Conservation (phyloP, 2,797 vertebrate species). For the Spondyliosoma cantharus region DNA sequence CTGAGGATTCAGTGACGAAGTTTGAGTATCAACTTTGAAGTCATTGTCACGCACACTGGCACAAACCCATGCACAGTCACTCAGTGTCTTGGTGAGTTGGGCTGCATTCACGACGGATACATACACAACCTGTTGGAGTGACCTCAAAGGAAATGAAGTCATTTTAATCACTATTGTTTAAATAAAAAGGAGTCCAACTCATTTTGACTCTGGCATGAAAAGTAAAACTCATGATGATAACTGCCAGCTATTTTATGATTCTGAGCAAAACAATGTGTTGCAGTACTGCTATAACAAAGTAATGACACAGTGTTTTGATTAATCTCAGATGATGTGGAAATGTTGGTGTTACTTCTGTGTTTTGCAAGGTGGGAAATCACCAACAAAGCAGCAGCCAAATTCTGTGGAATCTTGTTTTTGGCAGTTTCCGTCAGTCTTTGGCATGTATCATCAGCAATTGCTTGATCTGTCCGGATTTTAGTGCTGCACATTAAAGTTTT, state of each 20-base stretch:
- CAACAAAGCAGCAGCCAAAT: not conserved
- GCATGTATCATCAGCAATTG: not conserved
- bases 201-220: conserved; percentile 1
- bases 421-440: not conserved
- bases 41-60: conserved; percentile 33
- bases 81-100: conserved; percentile 5
- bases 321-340: conserved; percentile 8
- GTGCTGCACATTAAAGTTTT: not conserved
- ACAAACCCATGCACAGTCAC: not conserved
- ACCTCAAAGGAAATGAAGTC: conserved; percentile 17
- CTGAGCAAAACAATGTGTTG: conserved; percentile 2
- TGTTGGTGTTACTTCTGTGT: conserved; percentile 5
- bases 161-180: conserved; percentile 12
- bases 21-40: conserved; percentile 17
- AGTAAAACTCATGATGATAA: not conserved
- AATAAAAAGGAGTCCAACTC: not conserved
- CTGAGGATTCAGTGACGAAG: conserved; percentile 22
- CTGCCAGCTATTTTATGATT: not conserved
- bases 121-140: not conserved
- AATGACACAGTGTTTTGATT: conserved; percentile 6
- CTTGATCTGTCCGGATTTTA: not conserved
- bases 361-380: conserved; percentile 9
- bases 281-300: not conserved
- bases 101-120: not conserved
- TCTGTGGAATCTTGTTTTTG: not conserved